These are phyloP conservation scores for Phorcus lineatus DNA, from an alignment of 2,888 invertebrate genomes.

Conservation along the genomic window DNA sequence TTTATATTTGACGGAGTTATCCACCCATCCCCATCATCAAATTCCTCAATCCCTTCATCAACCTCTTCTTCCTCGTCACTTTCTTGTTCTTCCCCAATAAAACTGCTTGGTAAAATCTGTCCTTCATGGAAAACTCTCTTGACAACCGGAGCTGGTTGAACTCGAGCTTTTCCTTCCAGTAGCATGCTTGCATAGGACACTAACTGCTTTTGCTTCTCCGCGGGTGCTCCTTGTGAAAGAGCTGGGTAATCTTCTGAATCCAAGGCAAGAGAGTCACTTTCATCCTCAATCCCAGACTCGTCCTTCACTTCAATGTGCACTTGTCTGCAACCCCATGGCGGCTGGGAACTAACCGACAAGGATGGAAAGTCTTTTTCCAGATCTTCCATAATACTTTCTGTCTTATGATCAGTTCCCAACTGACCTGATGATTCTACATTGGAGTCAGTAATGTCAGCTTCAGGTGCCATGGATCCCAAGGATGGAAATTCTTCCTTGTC, in stretches of 20 bases:
- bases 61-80: slow-evolving; percentile 53
- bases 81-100: slow-evolving; percentile 48
- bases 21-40: slow-evolving; percentile 81
- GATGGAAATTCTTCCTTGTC: background rate
- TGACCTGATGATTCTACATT: too few relatives aligned
- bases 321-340: too few relatives aligned
- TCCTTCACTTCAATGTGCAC: background rate
- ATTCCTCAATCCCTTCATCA: slow-evolving; percentile 79
- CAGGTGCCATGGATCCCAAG: too few relatives aligned
- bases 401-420: too few relatives aligned
- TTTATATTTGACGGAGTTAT: slow-evolving; percentile 90
- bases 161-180: slow-evolving; percentile 28
- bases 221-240: too few relatives aligned
- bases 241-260: slow-evolving; percentile 32
- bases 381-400: too few relatives aligned
- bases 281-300: background rate
- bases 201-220: slow-evolving; percentile 33
- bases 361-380: too few relatives aligned
- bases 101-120: slow-evolving; percentile 48
- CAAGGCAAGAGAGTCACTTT: background rate
- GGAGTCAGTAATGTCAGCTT: too few relatives aligned
- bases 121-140: slow-evolving; percentile 42
- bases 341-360: too few relatives aligned
- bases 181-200: slow-evolving; percentile 41
- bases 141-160: slow-evolving; percentile 4